Evolutionary conservation across 2,888 invertebrate genomes (phyloP).

Genomic region (Chrysolina americana): DNA sequence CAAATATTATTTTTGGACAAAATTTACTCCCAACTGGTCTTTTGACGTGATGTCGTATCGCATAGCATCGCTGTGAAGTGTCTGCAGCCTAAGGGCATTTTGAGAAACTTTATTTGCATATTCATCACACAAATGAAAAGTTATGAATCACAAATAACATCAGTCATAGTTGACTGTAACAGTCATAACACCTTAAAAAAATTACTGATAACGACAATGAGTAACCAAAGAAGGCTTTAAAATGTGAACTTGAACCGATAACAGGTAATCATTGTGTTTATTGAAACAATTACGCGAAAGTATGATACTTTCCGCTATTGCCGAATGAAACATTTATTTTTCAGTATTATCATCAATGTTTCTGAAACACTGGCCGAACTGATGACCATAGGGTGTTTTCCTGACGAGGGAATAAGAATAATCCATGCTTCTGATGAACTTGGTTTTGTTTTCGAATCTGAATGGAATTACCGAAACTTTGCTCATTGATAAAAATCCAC

Average conservation of each 20-base stretch:
- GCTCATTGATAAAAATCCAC: too few relatives aligned
- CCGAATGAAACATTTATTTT: not conserved
- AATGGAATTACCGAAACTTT: too few relatives aligned
- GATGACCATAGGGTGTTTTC: too few relatives aligned
- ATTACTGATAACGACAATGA: conserved; percentile 4
- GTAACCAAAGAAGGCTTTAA: not conserved
- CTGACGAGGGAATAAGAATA: too few relatives aligned
- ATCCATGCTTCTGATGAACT: too few relatives aligned
- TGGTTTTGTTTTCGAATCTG: too few relatives aligned
- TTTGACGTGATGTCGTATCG: too few relatives aligned
- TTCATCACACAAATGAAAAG: not conserved
- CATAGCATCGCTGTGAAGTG: too few relatives aligned
- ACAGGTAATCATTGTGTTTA: conserved; percentile 20
- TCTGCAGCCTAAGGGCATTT: too few relatives aligned
- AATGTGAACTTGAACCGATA: conserved; percentile 10
- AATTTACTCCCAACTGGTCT: too few relatives aligned
- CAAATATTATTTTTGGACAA: too few relatives aligned
- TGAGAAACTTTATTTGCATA: not conserved
- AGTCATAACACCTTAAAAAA: not conserved
- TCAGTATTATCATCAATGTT: not conserved
- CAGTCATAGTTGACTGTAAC: conserved; percentile 9
- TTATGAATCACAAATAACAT: conserved; percentile 12
- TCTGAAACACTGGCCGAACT: too few relatives aligned
- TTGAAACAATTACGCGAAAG: not conserved
- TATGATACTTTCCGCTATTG: not conserved